Evolutionary conservation across 2,113 vertebrate genomes (phyloP).

Genomic region (Nothocercus nigrocapillus): DNA sequence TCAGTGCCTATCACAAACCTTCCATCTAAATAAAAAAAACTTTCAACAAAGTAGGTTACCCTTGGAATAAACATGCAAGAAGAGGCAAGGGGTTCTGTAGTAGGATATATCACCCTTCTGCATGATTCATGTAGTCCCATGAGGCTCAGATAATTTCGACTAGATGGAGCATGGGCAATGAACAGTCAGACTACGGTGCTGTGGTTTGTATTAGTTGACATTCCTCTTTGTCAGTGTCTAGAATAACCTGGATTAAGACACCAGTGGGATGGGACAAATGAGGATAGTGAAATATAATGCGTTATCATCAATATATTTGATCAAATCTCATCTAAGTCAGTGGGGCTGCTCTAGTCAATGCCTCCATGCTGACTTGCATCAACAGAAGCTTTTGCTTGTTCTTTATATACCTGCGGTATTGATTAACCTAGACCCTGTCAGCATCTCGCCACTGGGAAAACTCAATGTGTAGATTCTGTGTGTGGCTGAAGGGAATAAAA

Average conservation of each 20-base stretch:
- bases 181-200: background rate
- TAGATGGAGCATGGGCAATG: background rate
- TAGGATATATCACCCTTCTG: background rate
- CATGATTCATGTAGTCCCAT: background rate
- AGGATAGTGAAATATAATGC: background rate
- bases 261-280: background rate
- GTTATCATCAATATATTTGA: background rate
- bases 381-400: background rate
- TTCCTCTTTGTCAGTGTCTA: background rate
- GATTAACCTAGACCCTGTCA: background rate
- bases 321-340: background rate
- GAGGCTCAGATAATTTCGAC: conserved; percentile 25
- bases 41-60: conserved; percentile 14
- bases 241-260: background rate
- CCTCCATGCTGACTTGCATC: background rate
- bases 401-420: background rate
- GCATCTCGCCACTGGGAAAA: background rate
- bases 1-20: background rate
- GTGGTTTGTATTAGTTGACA: background rate
- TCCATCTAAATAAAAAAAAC: background rate
- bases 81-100: background rate
- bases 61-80: background rate
- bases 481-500: background rate
- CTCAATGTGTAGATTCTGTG: background rate
- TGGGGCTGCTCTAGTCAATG: background rate